These are phyloP conservation scores for Adoxophyes honmai DNA, from an alignment of 1,140 invertebrate genomes.

Conservation along the genomic window DNA sequence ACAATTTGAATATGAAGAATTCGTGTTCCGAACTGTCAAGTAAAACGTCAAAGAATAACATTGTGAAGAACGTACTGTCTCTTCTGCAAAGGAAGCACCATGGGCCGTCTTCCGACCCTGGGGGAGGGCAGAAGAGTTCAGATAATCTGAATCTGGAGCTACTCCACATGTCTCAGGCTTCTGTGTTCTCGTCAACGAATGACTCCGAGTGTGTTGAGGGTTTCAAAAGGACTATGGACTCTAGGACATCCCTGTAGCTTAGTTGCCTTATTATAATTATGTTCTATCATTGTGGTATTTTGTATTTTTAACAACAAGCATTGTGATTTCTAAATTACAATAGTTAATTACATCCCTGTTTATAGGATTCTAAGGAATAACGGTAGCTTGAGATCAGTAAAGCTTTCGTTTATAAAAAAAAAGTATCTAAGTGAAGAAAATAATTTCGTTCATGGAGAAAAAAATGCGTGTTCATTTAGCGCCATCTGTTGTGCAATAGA, in stretches of 20 bases:
- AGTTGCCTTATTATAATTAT: no score
- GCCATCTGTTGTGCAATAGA: no score
- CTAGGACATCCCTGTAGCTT: constrained; percentile 32
- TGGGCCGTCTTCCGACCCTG: constrained; percentile 45
- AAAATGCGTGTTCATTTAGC: no score
- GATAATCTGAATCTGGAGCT: constrained; percentile 45
- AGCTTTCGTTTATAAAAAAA: no score
- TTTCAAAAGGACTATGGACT: constrained; percentile 29
- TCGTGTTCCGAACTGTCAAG: constrained; percentile 33
- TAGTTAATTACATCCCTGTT: no score
- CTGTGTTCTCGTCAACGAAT: constrained; percentile 48
- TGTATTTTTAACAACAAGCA: no score
- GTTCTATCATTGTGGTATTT: no score
- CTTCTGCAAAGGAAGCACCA: constrained; percentile 36
- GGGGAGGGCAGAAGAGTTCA: constrained; percentile 23
- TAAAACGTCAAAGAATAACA: constrained; percentile 55
- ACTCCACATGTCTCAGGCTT: constrained; percentile 52
- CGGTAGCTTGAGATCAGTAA: no score
- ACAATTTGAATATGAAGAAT: constrained; percentile 27
- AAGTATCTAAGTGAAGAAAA: no score
- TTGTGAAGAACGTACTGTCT: constrained; percentile 46
- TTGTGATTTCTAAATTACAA: no score
- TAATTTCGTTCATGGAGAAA: no score
- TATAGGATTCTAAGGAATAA: no score
- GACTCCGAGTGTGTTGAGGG: constrained; percentile 32